Evolutionary conservation across 2,797 vertebrate species (phyloP), one percentile per base, ranked within the genome.

Genomic region (Delichon dasypus): DNA sequence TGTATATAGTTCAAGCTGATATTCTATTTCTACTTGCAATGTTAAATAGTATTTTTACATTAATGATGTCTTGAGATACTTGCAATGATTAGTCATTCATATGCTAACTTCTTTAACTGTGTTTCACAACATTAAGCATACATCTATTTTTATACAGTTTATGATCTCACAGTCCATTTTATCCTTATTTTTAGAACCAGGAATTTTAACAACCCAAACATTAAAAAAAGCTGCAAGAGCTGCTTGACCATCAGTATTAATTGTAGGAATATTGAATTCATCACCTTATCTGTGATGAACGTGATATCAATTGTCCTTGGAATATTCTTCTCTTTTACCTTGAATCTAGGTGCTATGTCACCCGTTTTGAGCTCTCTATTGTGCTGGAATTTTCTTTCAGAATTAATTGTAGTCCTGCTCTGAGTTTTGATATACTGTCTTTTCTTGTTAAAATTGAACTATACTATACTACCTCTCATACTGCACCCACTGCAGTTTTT

Each of bases 51-150:
- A 78, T 70, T 94, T 90, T 81, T 90, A 14, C 55, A 80, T 86
- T 90, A 92, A 73, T 77, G 22, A 11, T 72, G 7, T 66, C 74
- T 90, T 88, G 51, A 72, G 32, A 62, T 47, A 72, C 30, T 89
- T 91, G 48, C 1, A 15, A 21, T 79, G 60, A 89, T 91, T 85
- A 88, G 72, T 86, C 77, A 60, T 89, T 94, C 76, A 84, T 73
- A 84, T 67, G 82, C 53, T 91, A 79, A 76, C 85, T 94, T 80
- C 50, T 89, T 93, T 86, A 90, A 74, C 80, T 45, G 22, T 84
- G 58, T 90, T 67, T 67, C 79, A 67, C 57, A 93, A 85, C 68
- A 86, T 93, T 90, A 95, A 57, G 27, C 30, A 42, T 57, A 48
- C n/a, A 57, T 74, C 71, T 94, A 26, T 34, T 91, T 94, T 88